Evolutionary conservation across 92 coral and sea anemone species (phyloP).

Genomic region (Palythoa grandiflora): DNA sequence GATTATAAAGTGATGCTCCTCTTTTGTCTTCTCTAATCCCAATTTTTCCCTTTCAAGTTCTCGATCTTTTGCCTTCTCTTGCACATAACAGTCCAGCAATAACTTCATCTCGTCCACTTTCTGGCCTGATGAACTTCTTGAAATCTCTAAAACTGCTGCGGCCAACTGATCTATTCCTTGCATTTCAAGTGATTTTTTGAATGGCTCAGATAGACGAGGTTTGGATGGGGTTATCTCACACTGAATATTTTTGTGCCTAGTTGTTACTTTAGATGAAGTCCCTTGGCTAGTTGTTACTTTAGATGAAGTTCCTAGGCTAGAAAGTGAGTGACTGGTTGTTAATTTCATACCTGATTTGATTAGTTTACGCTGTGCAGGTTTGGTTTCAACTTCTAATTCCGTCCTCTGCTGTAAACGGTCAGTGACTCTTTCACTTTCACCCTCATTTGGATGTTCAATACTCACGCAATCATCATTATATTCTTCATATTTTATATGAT

Average conservation of each 20-base stretch:
- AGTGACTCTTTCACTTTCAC: slow-evolving; percentile 15
- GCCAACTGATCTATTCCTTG: slow-evolving; percentile 29
- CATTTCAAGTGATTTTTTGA: not conserved
- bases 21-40: slow-evolving; percentile 16
- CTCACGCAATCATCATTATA: slow-evolving; percentile 22
- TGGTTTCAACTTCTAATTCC: not conserved
- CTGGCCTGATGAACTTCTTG: slow-evolving; percentile 18
- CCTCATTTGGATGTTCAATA: slow-evolving; percentile 20
- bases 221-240: not conserved
- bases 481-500: slow-evolving; percentile 2
- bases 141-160: slow-evolving; percentile 17
- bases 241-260: slow-evolving; percentile 5
- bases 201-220: not conserved
- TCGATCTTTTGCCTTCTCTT: slow-evolving; percentile 36
- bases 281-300: not conserved
- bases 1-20: slow-evolving; percentile 33
- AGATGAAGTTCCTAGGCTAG: not conserved
- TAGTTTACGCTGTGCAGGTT: not conserved
- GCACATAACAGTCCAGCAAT: slow-evolving; percentile 37
- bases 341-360: not conserved
- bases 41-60: slow-evolving; percentile 36
- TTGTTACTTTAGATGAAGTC: not conserved
- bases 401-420: not conserved
- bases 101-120: slow-evolving; percentile 33
- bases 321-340: not conserved